Evolutionary conservation across 2,888 invertebrate species (phyloP), one percentile per base, ranked within the genome.

Genomic region (Lutraria lutraria): DNA sequence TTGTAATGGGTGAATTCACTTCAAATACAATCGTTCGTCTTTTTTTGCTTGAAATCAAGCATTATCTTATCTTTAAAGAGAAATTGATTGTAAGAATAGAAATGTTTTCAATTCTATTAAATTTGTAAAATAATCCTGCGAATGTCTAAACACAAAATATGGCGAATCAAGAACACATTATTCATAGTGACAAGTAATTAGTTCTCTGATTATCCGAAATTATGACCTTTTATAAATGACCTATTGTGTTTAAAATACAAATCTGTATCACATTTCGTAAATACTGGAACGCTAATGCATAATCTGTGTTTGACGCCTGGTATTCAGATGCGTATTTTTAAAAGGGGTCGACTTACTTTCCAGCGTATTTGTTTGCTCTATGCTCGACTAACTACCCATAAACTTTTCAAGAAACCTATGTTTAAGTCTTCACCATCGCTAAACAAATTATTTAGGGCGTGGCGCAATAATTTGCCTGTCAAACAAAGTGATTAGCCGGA

Each of bases 391-490:
- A 89, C 89, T 82, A 88, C 56, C 86, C 86, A 86, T 91, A 91
- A 91, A 91, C 63, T 83, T 88, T 81, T 88, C 84, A 86, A 29
- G 76, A 84, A 91, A 76, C 89, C 89, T 86, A 79, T 91, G 81
- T 80, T 91, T 91, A 91, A 81, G 68, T 72, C 84, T 85, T 89
- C 89, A 88, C 86, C 88, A 89, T 88, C 88, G 89, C 83, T 87
- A 89, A 86, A 89, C 91, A 89, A 91, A 91, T 88, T 90, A 90
- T 90, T 84, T 79, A 86, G 89, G 92, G 89, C 88, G 90, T 88
- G 86, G 85, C 90, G 89, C 87, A 89, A 86, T 92, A 90, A 92
- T 92, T 92, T 92, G 90, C 86, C 89, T 92, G 92, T 92, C 92
- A 92, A 85, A 87, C 63, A 60, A 68, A 53, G 86, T 92, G 90